Percentiles rank a stretch among this genome's conserved stretches.
These are phyloP conservation scores for Toxotes lorentzi DNA, from an alignment of 2,797 vertebrate species.

Conservation along the genomic window DNA sequence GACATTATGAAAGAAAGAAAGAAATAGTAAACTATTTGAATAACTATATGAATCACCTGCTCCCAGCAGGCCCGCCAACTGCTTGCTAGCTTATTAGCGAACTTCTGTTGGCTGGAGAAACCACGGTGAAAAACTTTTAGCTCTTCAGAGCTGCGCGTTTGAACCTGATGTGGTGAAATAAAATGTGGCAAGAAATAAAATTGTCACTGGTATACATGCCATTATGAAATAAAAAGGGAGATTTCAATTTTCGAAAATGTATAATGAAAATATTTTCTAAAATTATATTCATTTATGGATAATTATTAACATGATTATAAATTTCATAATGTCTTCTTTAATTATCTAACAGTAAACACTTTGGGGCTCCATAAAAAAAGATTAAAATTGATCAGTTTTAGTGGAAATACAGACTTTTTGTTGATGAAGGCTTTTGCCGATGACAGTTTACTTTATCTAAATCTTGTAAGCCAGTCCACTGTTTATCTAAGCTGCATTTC, in stretches of 20 bases:
- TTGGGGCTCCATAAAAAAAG: slow-evolving; percentile 1
- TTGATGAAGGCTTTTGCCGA: slow-evolving; percentile 22
- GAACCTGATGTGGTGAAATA: not conserved
- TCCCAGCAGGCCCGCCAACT: not conserved
- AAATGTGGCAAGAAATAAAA: not conserved
- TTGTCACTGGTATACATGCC: not conserved
- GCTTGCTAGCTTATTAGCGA: not conserved
- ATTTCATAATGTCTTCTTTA: slow-evolving; percentile 3
- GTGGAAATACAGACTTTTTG: not conserved
- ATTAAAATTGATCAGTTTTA: slow-evolving; percentile 3
- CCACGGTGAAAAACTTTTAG: not conserved
- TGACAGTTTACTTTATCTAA: slow-evolving; percentile 32
- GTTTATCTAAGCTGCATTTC: slow-evolving; percentile 44
- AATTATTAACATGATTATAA: not conserved
- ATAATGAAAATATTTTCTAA: not conserved
- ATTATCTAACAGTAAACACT: slow-evolving; percentile 1
- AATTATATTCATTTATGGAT: not conserved
- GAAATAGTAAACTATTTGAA: not conserved
- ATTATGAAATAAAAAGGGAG: not conserved
- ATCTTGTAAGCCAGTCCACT: slow-evolving; percentile 39
- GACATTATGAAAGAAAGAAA: not conserved
- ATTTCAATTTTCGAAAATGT: not conserved
- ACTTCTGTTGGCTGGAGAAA: not conserved
- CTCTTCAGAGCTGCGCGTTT: not conserved
- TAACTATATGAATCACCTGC: not conserved